Conservation (phyloP, 2,113 vertebrate species). For the Mellivora capensis region DNA sequence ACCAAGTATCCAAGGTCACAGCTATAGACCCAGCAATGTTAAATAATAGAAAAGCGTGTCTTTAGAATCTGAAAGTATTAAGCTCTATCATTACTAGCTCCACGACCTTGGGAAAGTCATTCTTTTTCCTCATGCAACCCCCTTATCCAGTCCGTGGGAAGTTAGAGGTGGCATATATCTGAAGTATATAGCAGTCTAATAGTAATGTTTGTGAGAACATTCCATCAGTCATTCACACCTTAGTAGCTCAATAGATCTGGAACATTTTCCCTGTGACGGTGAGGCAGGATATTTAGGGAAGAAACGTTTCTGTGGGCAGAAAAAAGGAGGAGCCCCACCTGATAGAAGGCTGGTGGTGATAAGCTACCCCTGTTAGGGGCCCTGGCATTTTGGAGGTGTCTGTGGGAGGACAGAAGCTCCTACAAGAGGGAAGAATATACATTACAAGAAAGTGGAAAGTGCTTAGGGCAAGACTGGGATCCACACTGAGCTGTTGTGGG, state of each 20-base stretch:
- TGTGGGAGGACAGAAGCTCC: not conserved
- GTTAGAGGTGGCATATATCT: not conserved
- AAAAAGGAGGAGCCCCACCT: not conserved
- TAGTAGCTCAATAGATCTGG: not conserved
- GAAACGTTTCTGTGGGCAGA: not conserved
- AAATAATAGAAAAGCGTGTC: not conserved
- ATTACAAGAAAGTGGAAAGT: not conserved
- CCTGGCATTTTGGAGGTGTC: not conserved
- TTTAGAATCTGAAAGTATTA: not conserved
- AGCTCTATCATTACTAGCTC: not conserved
- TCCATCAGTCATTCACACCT: not conserved
- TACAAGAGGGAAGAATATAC: not conserved
- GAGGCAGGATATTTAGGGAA: not conserved
- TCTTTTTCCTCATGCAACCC: not conserved
- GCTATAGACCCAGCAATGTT: not conserved
- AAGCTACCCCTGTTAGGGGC: not conserved
- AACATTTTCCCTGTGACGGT: not conserved
- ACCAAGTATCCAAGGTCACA: not conserved
- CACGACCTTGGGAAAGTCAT: not conserved
- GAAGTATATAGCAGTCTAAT: not conserved
- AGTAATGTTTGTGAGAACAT: not conserved
- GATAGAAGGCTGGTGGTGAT: not conserved
- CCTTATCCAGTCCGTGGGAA: not conserved
- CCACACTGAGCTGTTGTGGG: not conserved
- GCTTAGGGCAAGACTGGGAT: not conserved